These are phyloP conservation scores for Drosophila ambigua DNA, from an alignment of 1,140 invertebrate species.

Conservation along the genomic window DNA sequence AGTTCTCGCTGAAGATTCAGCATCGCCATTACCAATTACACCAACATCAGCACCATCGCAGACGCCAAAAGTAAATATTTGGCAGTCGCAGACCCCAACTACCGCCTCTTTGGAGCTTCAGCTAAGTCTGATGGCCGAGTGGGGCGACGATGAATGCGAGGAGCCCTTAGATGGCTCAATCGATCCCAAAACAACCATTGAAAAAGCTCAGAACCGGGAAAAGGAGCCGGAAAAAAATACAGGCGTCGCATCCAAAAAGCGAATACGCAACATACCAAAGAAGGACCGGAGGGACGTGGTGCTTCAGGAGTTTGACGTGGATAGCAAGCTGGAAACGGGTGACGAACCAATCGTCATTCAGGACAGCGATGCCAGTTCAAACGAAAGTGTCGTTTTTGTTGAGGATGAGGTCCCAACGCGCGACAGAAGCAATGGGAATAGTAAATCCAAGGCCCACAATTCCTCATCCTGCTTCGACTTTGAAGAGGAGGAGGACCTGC, in stretches of 20 bases:
- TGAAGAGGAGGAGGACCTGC: slow-evolving; percentile 57
- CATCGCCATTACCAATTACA: not conserved
- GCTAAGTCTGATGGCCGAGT: slow-evolving; percentile 56
- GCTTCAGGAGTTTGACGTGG: slow-evolving; percentile 56
- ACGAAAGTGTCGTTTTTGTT: slow-evolving; percentile 65
- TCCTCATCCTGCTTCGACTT: slow-evolving; percentile 66
- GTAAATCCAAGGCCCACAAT: slow-evolving; percentile 9
- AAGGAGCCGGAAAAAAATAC: not conserved
- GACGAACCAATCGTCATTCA: slow-evolving; percentile 62
- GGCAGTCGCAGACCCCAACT: not conserved
- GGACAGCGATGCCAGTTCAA: slow-evolving; percentile 70
- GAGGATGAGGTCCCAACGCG: slow-evolving; percentile 27
- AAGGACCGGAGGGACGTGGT: slow-evolving; percentile 74
- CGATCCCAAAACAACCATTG: not conserved
- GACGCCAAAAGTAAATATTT: not conserved
- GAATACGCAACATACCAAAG: slow-evolving; percentile 82
- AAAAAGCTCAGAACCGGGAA: not conserved
- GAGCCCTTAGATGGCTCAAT: slow-evolving; percentile 21
- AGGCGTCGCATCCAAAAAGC: slow-evolving; percentile 23
- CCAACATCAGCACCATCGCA: not conserved
- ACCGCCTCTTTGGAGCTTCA: slow-evolving; percentile 49
- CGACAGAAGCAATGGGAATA: not conserved
- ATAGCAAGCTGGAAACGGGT: not conserved
- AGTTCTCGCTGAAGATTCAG: not conserved
- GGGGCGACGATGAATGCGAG: slow-evolving; percentile 62